A percentile compares a stretch with the other conserved stretches of the same genome.
These are phyloP conservation scores for Delia radicum DNA, from an alignment of 1,140 invertebrate species.

Conservation along the genomic window DNA sequence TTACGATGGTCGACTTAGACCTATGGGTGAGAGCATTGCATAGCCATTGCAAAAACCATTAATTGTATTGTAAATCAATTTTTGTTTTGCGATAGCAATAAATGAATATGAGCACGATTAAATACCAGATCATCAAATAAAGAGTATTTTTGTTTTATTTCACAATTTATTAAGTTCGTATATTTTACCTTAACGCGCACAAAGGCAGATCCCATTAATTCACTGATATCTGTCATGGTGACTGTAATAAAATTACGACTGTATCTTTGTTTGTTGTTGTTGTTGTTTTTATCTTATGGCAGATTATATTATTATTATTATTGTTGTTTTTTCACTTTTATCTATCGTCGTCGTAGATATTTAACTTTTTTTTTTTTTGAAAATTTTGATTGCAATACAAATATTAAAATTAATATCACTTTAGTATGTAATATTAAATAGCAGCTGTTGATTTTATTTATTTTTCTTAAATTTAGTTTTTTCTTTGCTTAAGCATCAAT, in stretches of 20 bases:
- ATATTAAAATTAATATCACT: too few species aligned
- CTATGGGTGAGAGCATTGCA: too few species aligned
- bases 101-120: too few species aligned
- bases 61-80: too few species aligned
- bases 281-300: not conserved
- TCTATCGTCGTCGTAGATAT: conserved; percentile 1
- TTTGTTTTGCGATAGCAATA: too few species aligned
- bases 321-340: conserved; percentile 19
- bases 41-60: too few species aligned
- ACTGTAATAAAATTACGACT: not conserved
- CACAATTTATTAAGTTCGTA: too few species aligned
- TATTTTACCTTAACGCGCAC: conserved; percentile 52
- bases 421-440: not conserved
- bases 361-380: not conserved
- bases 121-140: too few species aligned
- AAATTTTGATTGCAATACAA: too few species aligned
- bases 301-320: not conserved
- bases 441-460: not conserved
- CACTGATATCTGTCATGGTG: conserved; percentile 52
- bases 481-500: not conserved
- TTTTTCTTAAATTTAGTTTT: not conserved
- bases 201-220: conserved; percentile 50
- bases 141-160: too few species aligned
- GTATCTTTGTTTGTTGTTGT: not conserved
- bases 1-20: too few species aligned